phyloP scores from a whole-genome alignment of 2,888 invertebrate genomes.

The Lithophane semibrunnea region DNA sequence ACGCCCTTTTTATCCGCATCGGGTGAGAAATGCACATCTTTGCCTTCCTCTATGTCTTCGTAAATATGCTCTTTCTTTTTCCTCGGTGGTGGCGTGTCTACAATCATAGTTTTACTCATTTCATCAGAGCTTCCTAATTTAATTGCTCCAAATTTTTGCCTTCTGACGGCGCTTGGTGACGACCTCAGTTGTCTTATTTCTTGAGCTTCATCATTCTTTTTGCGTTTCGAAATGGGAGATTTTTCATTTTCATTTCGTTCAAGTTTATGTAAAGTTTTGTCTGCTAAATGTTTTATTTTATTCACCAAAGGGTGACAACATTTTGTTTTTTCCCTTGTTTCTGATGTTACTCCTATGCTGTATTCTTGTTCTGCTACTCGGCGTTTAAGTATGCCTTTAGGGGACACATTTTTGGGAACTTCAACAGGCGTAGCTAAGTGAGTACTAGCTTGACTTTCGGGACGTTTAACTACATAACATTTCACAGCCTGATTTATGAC shows the following conservation, averaged over 20 bases:
- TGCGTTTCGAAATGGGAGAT: conserved; percentile 82
- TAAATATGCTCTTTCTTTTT: conserved; percentile 91
- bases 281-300: conserved; percentile 92
- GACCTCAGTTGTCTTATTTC: conserved; percentile 91
- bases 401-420: conserved; percentile 85
- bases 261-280: conserved; percentile 90
- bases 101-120: conserved; percentile 86
- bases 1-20: conserved; percentile 78
- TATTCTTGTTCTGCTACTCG: conserved; percentile 84
- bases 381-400: conserved; percentile 90
- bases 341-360: conserved; percentile 81
- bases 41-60: conserved; percentile 91
- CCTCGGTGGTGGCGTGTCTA: conserved; percentile 86
- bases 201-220: conserved; percentile 90
- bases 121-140: conserved; percentile 88
- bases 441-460: conserved; percentile 77
- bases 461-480: conserved; percentile 76
- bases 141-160: conserved; percentile 88
- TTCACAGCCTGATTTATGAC: conserved; percentile 74
- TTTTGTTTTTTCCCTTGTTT: conserved; percentile 88
- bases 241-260: conserved; percentile 87
- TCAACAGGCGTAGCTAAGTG: conserved; percentile 79
- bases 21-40: conserved; percentile 87
- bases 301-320: conserved; percentile 92
- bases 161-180: conserved; percentile 91